Percentiles rank a stretch among this genome's conserved stretches.
Evolutionary conservation across 2,113 vertebrate species (phyloP).

Genomic region (Ochotona princeps): DNA sequence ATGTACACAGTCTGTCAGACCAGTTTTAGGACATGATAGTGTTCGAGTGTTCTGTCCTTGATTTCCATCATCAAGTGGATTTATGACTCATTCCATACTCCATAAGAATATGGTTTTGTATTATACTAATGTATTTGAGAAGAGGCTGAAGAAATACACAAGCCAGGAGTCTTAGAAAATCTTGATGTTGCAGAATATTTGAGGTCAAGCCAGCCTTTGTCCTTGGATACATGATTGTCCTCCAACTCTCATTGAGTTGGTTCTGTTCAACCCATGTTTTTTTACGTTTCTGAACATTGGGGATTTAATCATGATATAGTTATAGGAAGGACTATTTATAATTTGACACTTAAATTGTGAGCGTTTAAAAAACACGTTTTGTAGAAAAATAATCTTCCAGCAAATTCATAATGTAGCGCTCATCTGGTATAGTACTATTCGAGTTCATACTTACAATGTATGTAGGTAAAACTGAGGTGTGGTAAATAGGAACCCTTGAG

Average conservation of each 20-base stretch:
- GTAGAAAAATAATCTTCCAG: neutral
- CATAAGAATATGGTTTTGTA: conserved; percentile 15
- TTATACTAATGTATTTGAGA: neutral
- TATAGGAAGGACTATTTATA: conserved; percentile 47
- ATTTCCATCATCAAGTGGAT: neutral
- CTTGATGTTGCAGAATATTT: neutral
- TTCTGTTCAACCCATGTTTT: conserved; percentile 27
- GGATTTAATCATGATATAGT: conserved; percentile 4
- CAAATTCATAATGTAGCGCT: neutral
- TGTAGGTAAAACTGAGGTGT: neutral
- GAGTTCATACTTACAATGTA: neutral
- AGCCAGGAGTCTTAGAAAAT: neutral
- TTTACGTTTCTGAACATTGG: conserved; percentile 40
- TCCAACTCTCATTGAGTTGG: neutral
- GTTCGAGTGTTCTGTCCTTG: neutral
- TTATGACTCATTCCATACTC: conserved; percentile 56
- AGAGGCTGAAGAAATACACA: conserved; percentile 46
- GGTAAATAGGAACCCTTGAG: neutral
- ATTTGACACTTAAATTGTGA: conserved; percentile 49
- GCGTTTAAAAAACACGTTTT: neutral
- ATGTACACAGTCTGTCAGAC: conserved; percentile 14
- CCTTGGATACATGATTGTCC: neutral
- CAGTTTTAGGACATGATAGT: conserved; percentile 1
- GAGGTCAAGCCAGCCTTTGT: neutral
- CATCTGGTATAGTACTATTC: neutral